Base-by-base conservation (phyloP, 1,140 invertebrate genomes). In the Archivesica marissinica region DNA sequence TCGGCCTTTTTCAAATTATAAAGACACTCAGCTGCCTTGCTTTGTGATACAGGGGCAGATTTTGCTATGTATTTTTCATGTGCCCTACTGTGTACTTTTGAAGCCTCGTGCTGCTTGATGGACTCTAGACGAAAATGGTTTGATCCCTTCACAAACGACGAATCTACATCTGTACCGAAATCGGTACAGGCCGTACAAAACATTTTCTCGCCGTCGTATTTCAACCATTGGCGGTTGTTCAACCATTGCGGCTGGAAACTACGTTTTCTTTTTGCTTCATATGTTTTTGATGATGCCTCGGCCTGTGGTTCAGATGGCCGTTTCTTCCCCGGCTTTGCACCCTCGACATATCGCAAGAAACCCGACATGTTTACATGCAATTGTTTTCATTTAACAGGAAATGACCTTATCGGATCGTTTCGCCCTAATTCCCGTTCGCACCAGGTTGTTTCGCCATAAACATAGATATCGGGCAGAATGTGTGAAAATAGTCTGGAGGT, bases 221-320 rank as follows among this genome's bases (percentile, higher is more conserved):
- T 3, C 11, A 81, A 30, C 78, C 78, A 81, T 17, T 61, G 41
- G 20, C 78, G 30, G 15, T 30, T 25, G 13, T 35, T 54, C 20
- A 20, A 11, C 64, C 61, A 81, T 15, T 23, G 56, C 28, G 30
- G 2, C 15, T 41, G 64, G 28, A 81, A 81, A 17, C 39, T 44
- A 23, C 78, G n/a, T 13, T 70, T 66, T 9, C 78, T 15, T 7
- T 52, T 81, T 28, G 11, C n/a, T 50, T 81, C 78, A 54, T 81
- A 72, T 56, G 9, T 66, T 54, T 72, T 81, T 68, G 17, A 15
- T 68, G 11, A 28, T 52, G 11, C 13, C n/a, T 30, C 38, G 13
- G 20, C 28, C 56, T 35, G 41, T 13, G 23, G 39, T 20, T 68
- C 39, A 13, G 61, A 25, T 33, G n/a, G 15, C 20, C 23, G 20